Evolutionary conservation across 37 sponge, comb jelly and placozoan species (phyloP).

Genomic region (Mnemiopsis leidyi): DNA sequence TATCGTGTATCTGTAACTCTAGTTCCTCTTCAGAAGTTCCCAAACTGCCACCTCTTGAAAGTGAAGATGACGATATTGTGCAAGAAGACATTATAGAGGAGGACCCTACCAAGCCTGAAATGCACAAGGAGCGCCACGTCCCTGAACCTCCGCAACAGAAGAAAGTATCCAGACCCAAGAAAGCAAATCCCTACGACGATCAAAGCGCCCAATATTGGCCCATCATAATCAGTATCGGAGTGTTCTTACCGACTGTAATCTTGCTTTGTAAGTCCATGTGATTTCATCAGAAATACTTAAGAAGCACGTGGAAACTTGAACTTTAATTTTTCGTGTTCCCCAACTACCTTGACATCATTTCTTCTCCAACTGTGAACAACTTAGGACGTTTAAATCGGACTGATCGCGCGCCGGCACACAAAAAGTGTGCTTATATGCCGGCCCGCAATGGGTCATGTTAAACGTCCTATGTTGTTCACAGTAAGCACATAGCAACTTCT

Average conservation of each 20-base stretch:
- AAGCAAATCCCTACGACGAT: slow-evolving; percentile 80
- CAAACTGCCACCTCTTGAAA: slow-evolving; percentile 71
- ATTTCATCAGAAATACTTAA: not conserved
- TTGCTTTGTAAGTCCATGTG: slow-evolving; percentile 77
- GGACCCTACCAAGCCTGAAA: not conserved
- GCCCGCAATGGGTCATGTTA: no score
- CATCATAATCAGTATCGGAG: slow-evolving; percentile 82
- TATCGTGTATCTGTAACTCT: no score
- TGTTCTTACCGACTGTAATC: slow-evolving; percentile 88
- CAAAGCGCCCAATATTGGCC: slow-evolving; percentile 91
- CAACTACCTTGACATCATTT: no score
- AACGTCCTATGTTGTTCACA: no score
- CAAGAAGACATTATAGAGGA: slow-evolving; percentile 54
- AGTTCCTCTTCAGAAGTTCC: slow-evolving; percentile 73
- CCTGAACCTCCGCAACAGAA: slow-evolving; percentile 70
- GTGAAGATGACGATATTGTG: slow-evolving; percentile 67
- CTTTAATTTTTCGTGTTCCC: no score
- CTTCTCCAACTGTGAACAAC: not conserved
- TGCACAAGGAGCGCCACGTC: not conserved
- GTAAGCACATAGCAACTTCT: no score
- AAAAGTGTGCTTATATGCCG: no score
- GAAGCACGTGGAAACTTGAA: not conserved
- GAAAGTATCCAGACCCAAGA: slow-evolving; percentile 80
- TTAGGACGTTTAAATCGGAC: no score
- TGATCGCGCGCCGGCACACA: no score